A percentile compares a stretch with the other conserved stretches of the same genome.
Evolutionary conservation across 2,113 vertebrate species (phyloP).

Genomic region (Xyliphius kryptos): DNA sequence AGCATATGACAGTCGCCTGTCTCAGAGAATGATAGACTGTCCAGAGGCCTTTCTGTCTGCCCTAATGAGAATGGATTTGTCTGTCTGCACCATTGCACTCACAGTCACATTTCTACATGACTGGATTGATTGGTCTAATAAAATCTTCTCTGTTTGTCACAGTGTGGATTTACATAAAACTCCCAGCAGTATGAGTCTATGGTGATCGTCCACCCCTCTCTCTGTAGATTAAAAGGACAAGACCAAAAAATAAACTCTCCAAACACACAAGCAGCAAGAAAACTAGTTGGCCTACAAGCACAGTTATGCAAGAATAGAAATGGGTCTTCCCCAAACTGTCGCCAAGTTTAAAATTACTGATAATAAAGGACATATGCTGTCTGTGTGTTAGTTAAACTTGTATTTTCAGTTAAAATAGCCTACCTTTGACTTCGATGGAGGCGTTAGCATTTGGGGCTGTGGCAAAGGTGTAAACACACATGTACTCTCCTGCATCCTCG

Average conservation of each 20-base stretch:
- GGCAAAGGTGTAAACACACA: constrained; percentile 88
- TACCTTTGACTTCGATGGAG: constrained; percentile 97
- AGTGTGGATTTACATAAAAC: constrained; percentile 6
- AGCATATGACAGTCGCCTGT: neutral
- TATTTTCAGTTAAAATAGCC: constrained; percentile 27
- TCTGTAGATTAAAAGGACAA: too few relatives aligned
- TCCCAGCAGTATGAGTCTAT: neutral
- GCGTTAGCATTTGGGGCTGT: constrained; percentile 85
- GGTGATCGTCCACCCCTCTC: too few relatives aligned
- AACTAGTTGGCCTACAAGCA: too few relatives aligned
- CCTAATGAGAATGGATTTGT: constrained; percentile 29
- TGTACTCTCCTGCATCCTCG: constrained; percentile 91
- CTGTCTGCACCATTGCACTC: constrained; percentile 23
- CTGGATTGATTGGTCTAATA: constrained; percentile 6
- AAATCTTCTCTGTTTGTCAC: neutral
- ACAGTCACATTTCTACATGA: constrained; percentile 12
- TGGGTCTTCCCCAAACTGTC: too few relatives aligned
- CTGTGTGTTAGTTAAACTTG: too few relatives aligned
- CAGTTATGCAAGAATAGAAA: too few relatives aligned
- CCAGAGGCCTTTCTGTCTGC: constrained; percentile 14
- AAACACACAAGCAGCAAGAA: too few relatives aligned
- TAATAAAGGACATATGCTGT: too few relatives aligned
- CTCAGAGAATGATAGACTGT: constrained; percentile 22
- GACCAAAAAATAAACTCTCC: too few relatives aligned
- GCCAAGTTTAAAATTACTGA: too few relatives aligned